Evolutionary conservation across 1,140 invertebrate genomes (phyloP).

Genomic region (Hyphantria cunea): DNA sequence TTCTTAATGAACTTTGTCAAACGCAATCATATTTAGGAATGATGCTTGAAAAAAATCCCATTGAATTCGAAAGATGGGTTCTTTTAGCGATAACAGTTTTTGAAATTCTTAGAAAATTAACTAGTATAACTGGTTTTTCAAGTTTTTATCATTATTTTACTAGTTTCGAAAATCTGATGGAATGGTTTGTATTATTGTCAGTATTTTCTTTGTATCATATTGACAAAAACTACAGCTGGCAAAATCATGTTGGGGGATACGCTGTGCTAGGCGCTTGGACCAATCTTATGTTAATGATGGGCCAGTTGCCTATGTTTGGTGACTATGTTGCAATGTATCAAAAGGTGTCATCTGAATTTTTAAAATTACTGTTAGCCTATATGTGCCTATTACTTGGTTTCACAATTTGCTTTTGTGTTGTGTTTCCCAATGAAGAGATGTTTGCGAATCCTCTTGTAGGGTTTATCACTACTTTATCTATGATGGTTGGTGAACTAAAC

Average conservation of each 20-base stretch:
- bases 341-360: constrained; percentile 85
- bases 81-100: constrained; percentile 80
- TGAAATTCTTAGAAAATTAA: constrained; percentile 82
- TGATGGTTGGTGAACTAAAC: constrained; percentile 88
- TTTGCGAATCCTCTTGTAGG: constrained; percentile 83
- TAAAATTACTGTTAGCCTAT: constrained; percentile 84
- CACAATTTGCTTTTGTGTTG: constrained; percentile 85
- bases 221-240: constrained; percentile 81
- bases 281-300: constrained; percentile 85
- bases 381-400: constrained; percentile 85
- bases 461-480: constrained; percentile 85
- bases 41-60: constrained; percentile 77
- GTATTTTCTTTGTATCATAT: constrained; percentile 81
- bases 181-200: constrained; percentile 83
- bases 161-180: constrained; percentile 84
- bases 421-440: constrained; percentile 84
- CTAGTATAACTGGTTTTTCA: constrained; percentile 83
- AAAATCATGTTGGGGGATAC: constrained; percentile 85
- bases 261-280: constrained; percentile 85
- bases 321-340: constrained; percentile 87
- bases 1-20: constrained; percentile 77
- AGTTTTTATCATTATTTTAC: constrained; percentile 83
- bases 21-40: constrained; percentile 77
- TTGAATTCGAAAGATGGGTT: constrained; percentile 83
- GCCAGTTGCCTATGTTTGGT: constrained; percentile 85